Base-by-base conservation (phyloP, 2,113 vertebrate species). In the Axis porcinus region DNA sequence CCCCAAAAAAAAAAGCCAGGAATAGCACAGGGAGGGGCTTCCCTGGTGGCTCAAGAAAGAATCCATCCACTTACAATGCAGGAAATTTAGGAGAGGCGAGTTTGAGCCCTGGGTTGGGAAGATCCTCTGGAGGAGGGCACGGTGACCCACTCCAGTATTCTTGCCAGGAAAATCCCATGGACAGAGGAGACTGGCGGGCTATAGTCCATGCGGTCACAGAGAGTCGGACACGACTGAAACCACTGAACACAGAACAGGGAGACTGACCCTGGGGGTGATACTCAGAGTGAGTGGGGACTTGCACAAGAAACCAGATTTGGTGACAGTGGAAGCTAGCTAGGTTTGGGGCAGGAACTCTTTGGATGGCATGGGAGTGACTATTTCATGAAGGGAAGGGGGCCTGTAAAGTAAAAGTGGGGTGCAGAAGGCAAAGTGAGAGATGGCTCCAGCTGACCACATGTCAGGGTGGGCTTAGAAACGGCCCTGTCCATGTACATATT, bases 181-280 rank as follows among this genome's bases (percentile, higher is more conserved):
- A 70, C 67, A 36, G n/a, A 70, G 67, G n/a, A 70, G n/a, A 19
- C 67, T 70, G 67, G 67, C 40, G n/a, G n/a, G 19, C n/a, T 23
- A 6, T 5, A 23, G 67, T 70, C n/a, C 10, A 40, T 6, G n/a
- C 0, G 0, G 19, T 70, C n/a, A 2, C n/a, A 23, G 10, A 70
- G n/a, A 23, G n/a, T 70, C 5, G 0, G 67, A 70, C 2, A 23
- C 0, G 15, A 67, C 33, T n/a, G 62, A n/a, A 64, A 30, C 4
- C n/a, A 70, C 64, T 36, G 67, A 70, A 19, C 9, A 5, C 67
- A 70, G n/a, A n/a, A 23, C 67, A 70, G 67, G 67, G 9, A 85
- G 19, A 28, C 81, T n/a, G 62, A 17, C 36, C 28, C 21, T 8
- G n/a, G 27, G 8, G n/a, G n/a, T 3, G 27, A n/a, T 2, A 21